phyloP scores from a whole-genome alignment of 1,140 invertebrate species.

The Amphibalanus amphitrite region DNA sequence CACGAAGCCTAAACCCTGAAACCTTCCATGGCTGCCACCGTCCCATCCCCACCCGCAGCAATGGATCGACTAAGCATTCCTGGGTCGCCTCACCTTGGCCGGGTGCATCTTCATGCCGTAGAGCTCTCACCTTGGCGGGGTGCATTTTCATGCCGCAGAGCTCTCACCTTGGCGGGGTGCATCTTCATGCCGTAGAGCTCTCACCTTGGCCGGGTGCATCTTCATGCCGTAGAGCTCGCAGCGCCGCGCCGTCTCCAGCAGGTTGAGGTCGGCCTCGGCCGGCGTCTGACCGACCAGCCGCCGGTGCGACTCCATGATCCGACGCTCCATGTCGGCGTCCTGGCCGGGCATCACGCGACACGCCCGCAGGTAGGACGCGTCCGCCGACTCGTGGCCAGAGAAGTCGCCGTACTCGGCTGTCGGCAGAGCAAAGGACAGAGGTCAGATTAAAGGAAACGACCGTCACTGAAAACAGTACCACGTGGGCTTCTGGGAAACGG shows the following conservation, averaged over 20 bases:
- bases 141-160: constrained; percentile 98
- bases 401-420: constrained; percentile 96
- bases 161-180: no score
- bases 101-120: no score
- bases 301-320: constrained; percentile 98
- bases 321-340: constrained; percentile 74
- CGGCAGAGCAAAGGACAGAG: constrained; percentile 10
- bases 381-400: constrained; percentile 86
- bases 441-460: neutral
- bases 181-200: no score
- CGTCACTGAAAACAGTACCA: no score
- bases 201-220: constrained; percentile 76
- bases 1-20: no score
- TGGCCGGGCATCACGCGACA: neutral
- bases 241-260: constrained; percentile 88
- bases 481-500: no score
- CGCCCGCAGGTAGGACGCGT: constrained; percentile 23
- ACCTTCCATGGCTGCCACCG: no score
- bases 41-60: no score
- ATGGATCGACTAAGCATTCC: no score
- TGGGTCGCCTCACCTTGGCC: no score
- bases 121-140: constrained; percentile 50
- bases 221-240: constrained; percentile 97
- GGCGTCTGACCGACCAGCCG: constrained; percentile 92
- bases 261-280: constrained; percentile 90